Conservation (phyloP, 2,888 invertebrate species). For the Xylota segnis region DNA sequence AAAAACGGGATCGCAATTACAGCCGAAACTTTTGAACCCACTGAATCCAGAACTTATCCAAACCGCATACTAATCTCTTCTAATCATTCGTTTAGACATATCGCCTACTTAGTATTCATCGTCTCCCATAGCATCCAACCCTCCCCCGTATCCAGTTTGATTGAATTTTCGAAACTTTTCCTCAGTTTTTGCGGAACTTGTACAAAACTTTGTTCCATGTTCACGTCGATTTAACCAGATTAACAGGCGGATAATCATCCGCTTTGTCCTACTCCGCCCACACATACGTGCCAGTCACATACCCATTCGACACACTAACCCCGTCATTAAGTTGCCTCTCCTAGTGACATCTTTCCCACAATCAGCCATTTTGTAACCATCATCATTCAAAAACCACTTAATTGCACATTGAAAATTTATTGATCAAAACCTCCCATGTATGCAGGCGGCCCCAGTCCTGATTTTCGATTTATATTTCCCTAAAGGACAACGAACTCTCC, state of each 20-base stretch:
- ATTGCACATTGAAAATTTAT: constrained; percentile 40
- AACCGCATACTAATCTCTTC: constrained; percentile 38
- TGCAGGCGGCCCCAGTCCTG: neutral
- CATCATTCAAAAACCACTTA: constrained; percentile 36
- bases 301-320: neutral
- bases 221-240: constrained; percentile 48
- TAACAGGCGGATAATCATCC: constrained; percentile 20
- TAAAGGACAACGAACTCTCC: constrained; percentile 22
- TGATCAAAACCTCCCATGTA: constrained; percentile 11
- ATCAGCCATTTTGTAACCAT: neutral
- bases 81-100: constrained; percentile 24
- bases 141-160: neutral
- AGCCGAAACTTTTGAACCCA: constrained; percentile 24
- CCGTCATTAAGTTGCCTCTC: neutral
- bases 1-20: constrained; percentile 23
- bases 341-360: neutral
- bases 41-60: neutral
- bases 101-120: constrained; percentile 50
- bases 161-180: constrained; percentile 29
- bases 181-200: neutral
- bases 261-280: neutral
- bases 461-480: constrained; percentile 25
- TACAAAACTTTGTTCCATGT: constrained; percentile 17
- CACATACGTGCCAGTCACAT: neutral
- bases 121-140: neutral